phyloP scores from a whole-genome alignment of 2,113 vertebrate genomes.

The Todiramphus chloris region DNA sequence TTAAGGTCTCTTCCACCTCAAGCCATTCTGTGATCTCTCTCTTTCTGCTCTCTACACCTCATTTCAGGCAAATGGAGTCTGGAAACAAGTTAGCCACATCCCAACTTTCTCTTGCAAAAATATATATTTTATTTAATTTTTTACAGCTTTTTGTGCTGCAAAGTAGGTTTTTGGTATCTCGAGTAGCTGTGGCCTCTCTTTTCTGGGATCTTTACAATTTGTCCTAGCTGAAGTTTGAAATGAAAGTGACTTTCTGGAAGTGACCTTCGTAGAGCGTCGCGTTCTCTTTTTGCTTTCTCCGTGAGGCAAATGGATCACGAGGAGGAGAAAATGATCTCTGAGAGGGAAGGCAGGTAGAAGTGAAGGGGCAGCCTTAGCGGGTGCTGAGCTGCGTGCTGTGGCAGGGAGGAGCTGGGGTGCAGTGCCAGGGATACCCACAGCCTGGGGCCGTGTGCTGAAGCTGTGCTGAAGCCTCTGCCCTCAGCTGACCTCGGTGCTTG shows the following conservation, averaged over 20 bases:
- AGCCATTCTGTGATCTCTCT: too few relatives aligned
- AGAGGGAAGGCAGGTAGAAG: not conserved
- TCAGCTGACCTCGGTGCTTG: not conserved
- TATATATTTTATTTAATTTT: not conserved
- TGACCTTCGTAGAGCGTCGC: not conserved
- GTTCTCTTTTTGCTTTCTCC: not conserved
- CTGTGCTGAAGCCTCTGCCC: not conserved
- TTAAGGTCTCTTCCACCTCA: too few relatives aligned
- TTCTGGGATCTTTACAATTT: not conserved
- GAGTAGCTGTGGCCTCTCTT: not conserved
- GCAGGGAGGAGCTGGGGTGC: not conserved
- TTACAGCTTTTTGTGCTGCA: not conserved
- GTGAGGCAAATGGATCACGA: not conserved
- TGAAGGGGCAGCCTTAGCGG: not conserved
- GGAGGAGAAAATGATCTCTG: not conserved
- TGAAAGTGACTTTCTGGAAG: not conserved
- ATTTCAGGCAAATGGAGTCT: not conserved
- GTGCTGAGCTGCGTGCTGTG: not conserved
- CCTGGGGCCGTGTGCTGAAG: not conserved
- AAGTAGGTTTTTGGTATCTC: not conserved
- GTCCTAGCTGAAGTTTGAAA: not conserved
- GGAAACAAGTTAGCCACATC: not conserved
- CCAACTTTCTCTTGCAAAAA: not conserved
- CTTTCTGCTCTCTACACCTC: rapidly evolving
- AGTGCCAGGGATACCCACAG: not conserved